phyloP scores from a whole-genome alignment of 2,113 vertebrate species.

The Pluvianellus socialis region DNA sequence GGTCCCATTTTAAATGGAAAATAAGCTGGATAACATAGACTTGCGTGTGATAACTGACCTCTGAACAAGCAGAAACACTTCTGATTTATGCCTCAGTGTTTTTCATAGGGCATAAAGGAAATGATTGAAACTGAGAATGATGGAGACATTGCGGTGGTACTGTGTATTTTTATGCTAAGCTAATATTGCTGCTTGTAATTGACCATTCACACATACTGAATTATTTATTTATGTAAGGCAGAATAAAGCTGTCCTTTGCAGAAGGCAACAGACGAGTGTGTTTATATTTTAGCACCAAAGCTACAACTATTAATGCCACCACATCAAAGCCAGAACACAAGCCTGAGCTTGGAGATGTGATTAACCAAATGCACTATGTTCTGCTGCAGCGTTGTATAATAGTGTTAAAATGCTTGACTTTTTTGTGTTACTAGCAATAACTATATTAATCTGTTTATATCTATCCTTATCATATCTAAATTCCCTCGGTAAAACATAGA shows the following conservation, averaged over 20 bases:
- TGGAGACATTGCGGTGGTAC: not conserved
- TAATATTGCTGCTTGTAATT: not conserved
- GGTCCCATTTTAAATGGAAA: not conserved
- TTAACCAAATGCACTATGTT: not conserved
- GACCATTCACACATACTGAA: not conserved
- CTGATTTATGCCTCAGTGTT: not conserved
- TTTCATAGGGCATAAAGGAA: not conserved
- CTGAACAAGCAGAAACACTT: not conserved
- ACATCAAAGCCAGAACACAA: not conserved
- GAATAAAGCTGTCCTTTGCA: not conserved
- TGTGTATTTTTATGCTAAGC: not conserved
- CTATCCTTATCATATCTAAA: not conserved
- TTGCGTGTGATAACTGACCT: not conserved
- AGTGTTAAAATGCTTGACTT: not conserved
- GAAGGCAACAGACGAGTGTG: not conserved
- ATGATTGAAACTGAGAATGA: not conserved
- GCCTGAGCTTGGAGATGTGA: not conserved
- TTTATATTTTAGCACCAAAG: not conserved
- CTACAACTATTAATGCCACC: not conserved
- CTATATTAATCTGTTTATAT: not conserved
- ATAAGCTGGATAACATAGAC: not conserved
- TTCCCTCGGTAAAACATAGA: not conserved
- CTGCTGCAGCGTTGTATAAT: slow-evolving; percentile 28
- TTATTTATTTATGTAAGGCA: not conserved
- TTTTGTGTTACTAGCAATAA: not conserved